Evolutionary conservation across 2,888 invertebrate genomes (phyloP).

Genomic region (Tipula lateralis): DNA sequence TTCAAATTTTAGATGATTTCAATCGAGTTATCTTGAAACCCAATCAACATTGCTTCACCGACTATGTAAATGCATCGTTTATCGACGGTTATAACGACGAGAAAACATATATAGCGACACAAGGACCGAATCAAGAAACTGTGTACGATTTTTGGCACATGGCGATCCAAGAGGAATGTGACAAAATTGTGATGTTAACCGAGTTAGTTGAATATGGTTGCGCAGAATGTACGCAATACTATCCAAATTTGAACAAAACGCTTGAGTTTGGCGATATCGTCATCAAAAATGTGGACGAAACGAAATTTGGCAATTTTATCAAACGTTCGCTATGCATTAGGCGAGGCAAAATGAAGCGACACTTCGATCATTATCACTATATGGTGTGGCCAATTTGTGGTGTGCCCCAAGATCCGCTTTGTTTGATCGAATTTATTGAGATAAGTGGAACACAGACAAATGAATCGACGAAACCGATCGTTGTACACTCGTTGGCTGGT

Average conservation of each 20-base stretch:
- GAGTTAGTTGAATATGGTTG: conserved; percentile 60
- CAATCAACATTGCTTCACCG: conserved; percentile 56
- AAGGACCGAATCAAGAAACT: conserved; percentile 65
- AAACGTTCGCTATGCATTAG: conserved; percentile 51
- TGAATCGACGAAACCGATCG: conserved; percentile 55
- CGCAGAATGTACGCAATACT: conserved; percentile 67
- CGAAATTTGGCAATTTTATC: conserved; percentile 55
- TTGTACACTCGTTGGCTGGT: conserved; percentile 59
- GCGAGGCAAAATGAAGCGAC: conserved; percentile 36
- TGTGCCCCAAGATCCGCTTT: conserved; percentile 56
- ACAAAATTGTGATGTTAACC: conserved; percentile 66
- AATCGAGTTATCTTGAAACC: conserved; percentile 58
- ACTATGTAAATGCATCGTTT: conserved; percentile 72
- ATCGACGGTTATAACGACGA: conserved; percentile 61
- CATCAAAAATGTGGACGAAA: conserved; percentile 53
- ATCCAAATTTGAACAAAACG: conserved; percentile 58
- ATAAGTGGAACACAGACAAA: conserved; percentile 41
- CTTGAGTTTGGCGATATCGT: conserved; percentile 57
- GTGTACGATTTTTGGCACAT: conserved; percentile 71
- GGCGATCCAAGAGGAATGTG: conserved; percentile 64
- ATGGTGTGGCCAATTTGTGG: conserved; percentile 72
- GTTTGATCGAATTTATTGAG: conserved; percentile 60
- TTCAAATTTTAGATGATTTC: conserved; percentile 55
- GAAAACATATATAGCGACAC: conserved; percentile 68
- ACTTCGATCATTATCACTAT: conserved; percentile 62